A percentile compares a stretch with the other conserved stretches of the same genome.
These are phyloP conservation scores for Hiodon tergisus DNA, from an alignment of 2,113 vertebrate species.

Conservation along the genomic window DNA sequence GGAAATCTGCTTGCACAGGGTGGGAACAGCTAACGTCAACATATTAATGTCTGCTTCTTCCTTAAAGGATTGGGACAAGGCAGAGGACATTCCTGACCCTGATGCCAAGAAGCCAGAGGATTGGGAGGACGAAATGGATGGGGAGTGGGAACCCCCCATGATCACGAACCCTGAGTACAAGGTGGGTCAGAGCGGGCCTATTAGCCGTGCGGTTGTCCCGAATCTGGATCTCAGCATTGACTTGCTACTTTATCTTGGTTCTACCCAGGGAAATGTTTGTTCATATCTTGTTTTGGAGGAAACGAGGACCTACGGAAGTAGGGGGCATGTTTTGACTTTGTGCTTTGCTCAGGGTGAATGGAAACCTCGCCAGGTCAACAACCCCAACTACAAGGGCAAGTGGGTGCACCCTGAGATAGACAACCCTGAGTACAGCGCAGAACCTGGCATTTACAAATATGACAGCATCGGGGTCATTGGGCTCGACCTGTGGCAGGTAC, in stretches of 20 bases:
- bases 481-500: slow-evolving; percentile 75
- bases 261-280: neutral
- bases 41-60: neutral
- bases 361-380: slow-evolving; percentile 70
- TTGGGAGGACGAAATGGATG: slow-evolving; percentile 79
- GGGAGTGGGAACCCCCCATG: slow-evolving; percentile 75
- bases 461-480: slow-evolving; percentile 66
- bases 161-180: slow-evolving; percentile 73
- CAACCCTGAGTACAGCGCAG: slow-evolving; percentile 73
- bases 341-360: slow-evolving; percentile 61
- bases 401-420: slow-evolving; percentile 76
- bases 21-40: neutral
- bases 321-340: neutral
- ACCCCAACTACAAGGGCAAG: slow-evolving; percentile 71
- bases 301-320: too few species aligned
- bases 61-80: slow-evolving; percentile 21
- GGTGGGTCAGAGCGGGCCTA: slow-evolving; percentile 49
- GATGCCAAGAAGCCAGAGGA: slow-evolving; percentile 74
- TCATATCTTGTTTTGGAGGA: neutral
- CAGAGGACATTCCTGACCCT: slow-evolving; percentile 40
- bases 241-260: neutral
- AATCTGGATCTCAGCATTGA: too few species aligned
- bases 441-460: slow-evolving; percentile 68
- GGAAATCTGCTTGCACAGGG: too few species aligned
- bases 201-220: slow-evolving; percentile 35